Base-by-base conservation (phyloP, 2,113 vertebrate species). In the Oreochromis tanganicae region DNA sequence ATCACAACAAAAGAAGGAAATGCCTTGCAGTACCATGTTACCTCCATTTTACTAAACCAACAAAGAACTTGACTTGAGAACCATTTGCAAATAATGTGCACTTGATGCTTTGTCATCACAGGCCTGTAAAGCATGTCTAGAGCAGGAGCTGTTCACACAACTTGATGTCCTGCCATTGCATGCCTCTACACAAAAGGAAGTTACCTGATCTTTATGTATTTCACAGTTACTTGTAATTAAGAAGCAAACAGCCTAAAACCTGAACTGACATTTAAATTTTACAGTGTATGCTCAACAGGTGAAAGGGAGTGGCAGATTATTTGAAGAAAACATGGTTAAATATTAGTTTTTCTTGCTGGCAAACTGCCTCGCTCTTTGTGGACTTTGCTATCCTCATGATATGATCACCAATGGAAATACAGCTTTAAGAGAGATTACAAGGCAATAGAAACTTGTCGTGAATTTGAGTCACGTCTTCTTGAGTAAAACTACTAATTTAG, bases 341-440 rank as follows among this genome's bases (percentile, higher is more conserved):
- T 85, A 91, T 95, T 92, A 91, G 17, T 56, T 71, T 32, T 59
- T 34, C 32, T 63, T 5, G 9, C 3, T 2, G 5, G 29, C 48
- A 57, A 38, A 21, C 43, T 32, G 3, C 24, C 27, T 3, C 32
- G 63, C 17, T 71, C 78, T 80, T 59, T 87, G 52, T 89, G 93
- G 90, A 95, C 93, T 95, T 93, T 93, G 90, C 66, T 81, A 7
- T 85, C 21, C 57, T 43, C 4, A 32, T 38, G 32, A 57, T 54
- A 8, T 75, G 19, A 24, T 38, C 36, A 32, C 61, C 41, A 57
- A 5, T 71, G 2, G 14, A 89, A 83, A 24, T 11, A n/a, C 63
- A 34, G 27, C 50, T 66, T 52, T 71, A 27, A 81, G 83, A n/a
- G 32, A 59, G 9, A 81, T 84, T 80, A 90, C 21, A 54, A 61